Percentiles rank a stretch among this genome's conserved stretches.
phyloP scores from a whole-genome alignment of 2,113 vertebrate species.

The Phalacrocorax pelagicus region DNA sequence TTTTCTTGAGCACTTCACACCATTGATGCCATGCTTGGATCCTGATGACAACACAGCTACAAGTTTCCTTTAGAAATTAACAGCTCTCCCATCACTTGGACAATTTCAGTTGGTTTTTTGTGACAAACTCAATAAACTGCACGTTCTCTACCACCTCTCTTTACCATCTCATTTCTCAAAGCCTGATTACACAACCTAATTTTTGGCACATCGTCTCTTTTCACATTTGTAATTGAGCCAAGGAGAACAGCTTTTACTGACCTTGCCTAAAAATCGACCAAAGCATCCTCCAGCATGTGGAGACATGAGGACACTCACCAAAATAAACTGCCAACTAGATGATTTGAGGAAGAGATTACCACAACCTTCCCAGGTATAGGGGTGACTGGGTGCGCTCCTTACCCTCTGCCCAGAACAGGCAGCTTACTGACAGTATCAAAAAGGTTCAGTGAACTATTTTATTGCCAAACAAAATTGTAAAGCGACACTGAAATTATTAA shows the following conservation, averaged over 20 bases:
- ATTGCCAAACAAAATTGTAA: not conserved
- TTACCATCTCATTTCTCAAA: not conserved
- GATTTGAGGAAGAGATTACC: not conserved
- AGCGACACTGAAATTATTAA: not conserved
- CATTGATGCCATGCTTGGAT: not conserved
- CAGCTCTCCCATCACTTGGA: not conserved
- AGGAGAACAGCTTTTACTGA: not conserved
- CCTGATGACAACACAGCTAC: not conserved
- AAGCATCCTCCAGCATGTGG: not conserved
- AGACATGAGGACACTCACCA: rapidly evolving
- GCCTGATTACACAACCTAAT: not conserved
- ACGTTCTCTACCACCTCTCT: not conserved
- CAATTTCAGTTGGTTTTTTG: not conserved
- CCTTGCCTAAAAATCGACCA: not conserved
- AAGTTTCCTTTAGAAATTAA: not conserved
- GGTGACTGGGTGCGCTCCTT: not conserved
- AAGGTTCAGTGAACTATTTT: not conserved
- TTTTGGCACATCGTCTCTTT: not conserved
- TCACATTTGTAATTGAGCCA: rapidly evolving
- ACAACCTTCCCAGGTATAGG: not conserved
- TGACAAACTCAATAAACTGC: not conserved
- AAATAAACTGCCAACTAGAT: not conserved
- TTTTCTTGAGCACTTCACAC: not conserved
- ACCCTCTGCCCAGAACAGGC: not conserved
- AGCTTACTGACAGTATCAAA: rapidly evolving